A percentile compares a stretch with the other conserved stretches of the same genome.
Conservation (phyloP, 2,888 invertebrate genomes). For the Rotaria sp. region DNA sequence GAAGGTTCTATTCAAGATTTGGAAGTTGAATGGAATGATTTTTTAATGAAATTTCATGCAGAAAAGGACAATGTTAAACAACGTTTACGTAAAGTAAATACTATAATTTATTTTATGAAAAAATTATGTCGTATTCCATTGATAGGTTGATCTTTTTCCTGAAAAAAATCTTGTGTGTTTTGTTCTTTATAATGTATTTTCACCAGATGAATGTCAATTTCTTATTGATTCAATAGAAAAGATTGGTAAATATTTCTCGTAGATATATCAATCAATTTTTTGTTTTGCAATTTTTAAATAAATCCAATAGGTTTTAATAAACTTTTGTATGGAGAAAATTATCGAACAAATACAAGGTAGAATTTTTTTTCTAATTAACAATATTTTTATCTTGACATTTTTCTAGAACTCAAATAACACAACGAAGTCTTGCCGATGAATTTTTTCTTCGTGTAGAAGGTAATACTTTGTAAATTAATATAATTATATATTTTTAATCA, state of each 20-base stretch:
- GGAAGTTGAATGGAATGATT: not conserved
- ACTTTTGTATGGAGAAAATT: not conserved
- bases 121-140: not conserved
- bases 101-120: not conserved
- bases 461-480: not conserved
- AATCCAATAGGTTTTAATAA: not conserved
- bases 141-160: not conserved
- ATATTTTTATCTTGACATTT: not conserved
- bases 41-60: not conserved
- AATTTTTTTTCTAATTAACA: not conserved
- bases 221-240: slow-evolving; percentile 1
- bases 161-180: not conserved
- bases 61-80: not conserved
- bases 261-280: too few species aligned
- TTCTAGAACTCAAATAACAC: not conserved
- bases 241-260: not conserved
- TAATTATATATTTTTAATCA: not conserved
- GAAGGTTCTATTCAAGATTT: not conserved
- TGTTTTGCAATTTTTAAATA: too few species aligned
- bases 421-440: not conserved
- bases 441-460: not conserved
- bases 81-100: not conserved
- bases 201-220: not conserved
- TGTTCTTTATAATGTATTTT: not conserved
- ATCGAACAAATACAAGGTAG: not conserved